Evolutionary conservation across 2,888 invertebrate genomes (phyloP).

Genomic region (Tridacna gigas): DNA sequence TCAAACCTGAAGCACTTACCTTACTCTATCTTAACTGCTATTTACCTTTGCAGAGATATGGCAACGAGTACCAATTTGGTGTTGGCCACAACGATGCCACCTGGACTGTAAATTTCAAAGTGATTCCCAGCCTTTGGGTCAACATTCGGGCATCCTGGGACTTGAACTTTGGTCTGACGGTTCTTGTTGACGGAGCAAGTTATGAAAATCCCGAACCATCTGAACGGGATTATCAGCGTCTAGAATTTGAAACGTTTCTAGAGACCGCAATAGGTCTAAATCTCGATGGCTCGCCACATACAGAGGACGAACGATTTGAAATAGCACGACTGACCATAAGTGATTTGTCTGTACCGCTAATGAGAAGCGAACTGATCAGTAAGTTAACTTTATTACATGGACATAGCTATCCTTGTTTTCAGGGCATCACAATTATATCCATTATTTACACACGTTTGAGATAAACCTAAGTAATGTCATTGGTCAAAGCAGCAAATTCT

Average conservation of each 20-base stretch:
- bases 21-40: no score
- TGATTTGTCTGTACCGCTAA: not conserved
- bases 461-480: no score
- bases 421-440: no score
- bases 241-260: slow-evolving; percentile 58
- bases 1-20: no score
- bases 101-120: slow-evolving; percentile 74
- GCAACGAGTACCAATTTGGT: slow-evolving; percentile 80
- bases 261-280: slow-evolving; percentile 67
- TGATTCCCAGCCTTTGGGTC: slow-evolving; percentile 66
- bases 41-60: slow-evolving; percentile 65
- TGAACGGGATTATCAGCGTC: slow-evolving; percentile 44
- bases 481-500: no score
- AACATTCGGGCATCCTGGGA: slow-evolving; percentile 73
- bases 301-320: slow-evolving; percentile 58
- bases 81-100: slow-evolving; percentile 65
- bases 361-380: slow-evolving; percentile 36
- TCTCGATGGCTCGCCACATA: slow-evolving; percentile 57
- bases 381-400: not conserved
- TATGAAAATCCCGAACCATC: slow-evolving; percentile 35
- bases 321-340: slow-evolving; percentile 45
- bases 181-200: slow-evolving; percentile 75
- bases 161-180: slow-evolving; percentile 60
- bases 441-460: no score
- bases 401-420: no score